These are phyloP conservation scores for Myanophis thanlyinensis DNA, from an alignment of 2,113 vertebrate genomes.

Conservation along the genomic window DNA sequence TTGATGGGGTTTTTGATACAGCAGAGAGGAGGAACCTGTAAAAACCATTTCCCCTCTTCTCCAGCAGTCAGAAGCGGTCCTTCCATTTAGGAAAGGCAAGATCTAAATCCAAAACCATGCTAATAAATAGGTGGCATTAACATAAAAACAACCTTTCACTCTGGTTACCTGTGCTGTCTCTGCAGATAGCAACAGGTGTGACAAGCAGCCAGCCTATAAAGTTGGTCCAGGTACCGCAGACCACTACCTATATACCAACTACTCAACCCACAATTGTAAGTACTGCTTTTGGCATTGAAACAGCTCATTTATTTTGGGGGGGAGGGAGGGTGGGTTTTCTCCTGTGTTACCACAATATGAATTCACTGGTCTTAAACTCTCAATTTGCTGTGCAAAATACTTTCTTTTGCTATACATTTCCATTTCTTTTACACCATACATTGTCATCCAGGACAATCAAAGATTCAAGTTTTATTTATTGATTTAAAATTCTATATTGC, in stretches of 20 bases:
- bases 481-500: background rate
- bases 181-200: constrained; percentile 76
- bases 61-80: background rate
- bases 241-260: constrained; percentile 70
- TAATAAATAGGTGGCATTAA: constrained; percentile 57
- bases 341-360: constrained; percentile 47
- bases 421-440: constrained; percentile 30
- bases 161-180: constrained; percentile 73
- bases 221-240: constrained; percentile 69
- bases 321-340: constrained; percentile 46
- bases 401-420: constrained; percentile 59
- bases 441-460: constrained; percentile 19
- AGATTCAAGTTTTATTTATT: background rate
- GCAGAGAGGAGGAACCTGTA: background rate
- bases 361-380: constrained; percentile 62
- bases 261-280: constrained; percentile 73
- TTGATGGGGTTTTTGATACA: background rate
- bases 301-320: constrained; percentile 47
- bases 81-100: background rate
- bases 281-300: constrained; percentile 60
- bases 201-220: constrained; percentile 71
- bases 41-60: background rate
- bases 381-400: constrained; percentile 59
- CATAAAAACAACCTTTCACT: constrained; percentile 65
- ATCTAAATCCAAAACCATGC: background rate